A percentile compares a stretch with the other conserved stretches of the same genome.
These are phyloP conservation scores for Chiroxiphia lanceolata DNA, from an alignment of 2,797 vertebrate genomes.

Conservation along the genomic window DNA sequence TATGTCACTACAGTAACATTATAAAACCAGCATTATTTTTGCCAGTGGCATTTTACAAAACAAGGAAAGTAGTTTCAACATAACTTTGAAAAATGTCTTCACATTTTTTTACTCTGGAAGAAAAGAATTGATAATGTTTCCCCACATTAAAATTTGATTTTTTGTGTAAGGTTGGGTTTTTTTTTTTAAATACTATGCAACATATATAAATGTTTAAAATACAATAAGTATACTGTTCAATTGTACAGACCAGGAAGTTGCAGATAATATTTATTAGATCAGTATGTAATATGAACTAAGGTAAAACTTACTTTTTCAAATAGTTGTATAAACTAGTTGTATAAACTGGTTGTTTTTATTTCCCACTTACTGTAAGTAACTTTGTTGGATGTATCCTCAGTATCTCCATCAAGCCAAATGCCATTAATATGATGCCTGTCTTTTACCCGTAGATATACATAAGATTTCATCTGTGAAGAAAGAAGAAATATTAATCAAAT, in stretches of 20 bases:
- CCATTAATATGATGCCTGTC: too few relatives aligned
- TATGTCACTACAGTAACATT: slow-evolving; percentile 67
- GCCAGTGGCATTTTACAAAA: slow-evolving; percentile 64
- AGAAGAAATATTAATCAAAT: not conserved
- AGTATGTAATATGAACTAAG: not conserved
- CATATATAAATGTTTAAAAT: slow-evolving; percentile 48
- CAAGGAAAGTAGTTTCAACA: slow-evolving; percentile 55
- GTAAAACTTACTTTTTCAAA: not conserved
- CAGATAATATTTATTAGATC: slow-evolving; percentile 19
- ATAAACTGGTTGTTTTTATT: not conserved
- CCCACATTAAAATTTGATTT: not conserved
- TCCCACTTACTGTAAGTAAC: not conserved
- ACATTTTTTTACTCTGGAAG: not conserved
- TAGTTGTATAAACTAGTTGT: too few relatives aligned
- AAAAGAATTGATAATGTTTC: not conserved
- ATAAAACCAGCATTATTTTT: slow-evolving; percentile 70
- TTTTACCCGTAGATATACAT: not conserved
- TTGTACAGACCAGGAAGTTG: not conserved
- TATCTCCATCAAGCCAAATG: not conserved
- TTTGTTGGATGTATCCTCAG: not conserved
- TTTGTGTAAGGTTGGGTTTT: not conserved
- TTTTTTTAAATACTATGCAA: not conserved
- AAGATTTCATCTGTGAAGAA: not conserved
- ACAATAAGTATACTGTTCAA: not conserved
- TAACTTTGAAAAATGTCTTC: slow-evolving; percentile 51